Base-by-base conservation (phyloP, 2,113 vertebrate genomes). In the Tupaia chinensis region DNA sequence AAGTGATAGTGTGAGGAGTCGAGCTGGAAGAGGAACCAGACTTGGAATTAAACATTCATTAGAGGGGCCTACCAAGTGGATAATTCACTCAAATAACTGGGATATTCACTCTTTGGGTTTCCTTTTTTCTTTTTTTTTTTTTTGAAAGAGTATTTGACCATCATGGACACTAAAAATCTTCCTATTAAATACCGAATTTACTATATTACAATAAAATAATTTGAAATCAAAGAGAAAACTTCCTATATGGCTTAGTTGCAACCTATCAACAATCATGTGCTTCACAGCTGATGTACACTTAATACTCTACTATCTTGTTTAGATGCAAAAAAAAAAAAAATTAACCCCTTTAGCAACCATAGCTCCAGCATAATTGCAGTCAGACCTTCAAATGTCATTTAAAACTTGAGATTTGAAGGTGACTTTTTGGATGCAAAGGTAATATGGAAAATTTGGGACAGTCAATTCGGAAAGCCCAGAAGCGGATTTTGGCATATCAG, bases 231-330 rank as follows among this genome's bases (percentile, higher is more conserved):
- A 98, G 97, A 98, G 97, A 98, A 98, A 98, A 98, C 98, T 98
- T 98, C 85, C 16, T 29, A 58, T 98, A 98, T 98, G 98, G 98
- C 98, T 98, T 98, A 98, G 93, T 97, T 98, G 98, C 79, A 98
- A 91, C 91, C 97, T 98, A 98, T 80, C 97, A 97, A 98, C 95
- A 97, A 97, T 96, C 97, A 98, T 92, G 81, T 98, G 98, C 97
- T 98, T 98, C 97, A 96, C 90, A 97, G 96, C 96, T 97, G 97
- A 98, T 97, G 93, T 97, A 98, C 91, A 94, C 95, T 97, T 97
- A 95, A 98, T 96, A 98, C 93, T 84, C 90, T 83, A 88, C 97
- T 93, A 94, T 85, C 80, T 96, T 97, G 92, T 79, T 96, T 22
- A 97, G 69, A 97, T 91, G 91, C 73, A 91, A 97, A 98, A 98